Percentiles rank a stretch among this genome's conserved stretches.
Evolutionary conservation across 2,113 vertebrate species (phyloP).

Genomic region (Macroglossus sobrinus): DNA sequence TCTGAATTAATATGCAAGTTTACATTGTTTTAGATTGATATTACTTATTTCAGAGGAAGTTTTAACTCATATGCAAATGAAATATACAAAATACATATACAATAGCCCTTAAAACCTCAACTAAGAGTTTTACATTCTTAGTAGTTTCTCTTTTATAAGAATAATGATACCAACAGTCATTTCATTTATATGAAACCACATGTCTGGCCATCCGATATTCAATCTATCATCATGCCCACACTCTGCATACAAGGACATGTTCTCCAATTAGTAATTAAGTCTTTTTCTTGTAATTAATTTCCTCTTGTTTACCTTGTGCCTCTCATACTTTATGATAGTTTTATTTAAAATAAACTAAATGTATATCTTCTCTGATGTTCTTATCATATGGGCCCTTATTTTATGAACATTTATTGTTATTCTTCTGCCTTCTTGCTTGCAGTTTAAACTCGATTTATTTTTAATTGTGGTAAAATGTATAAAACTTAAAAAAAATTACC

Average conservation of each 20-base stretch:
- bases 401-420: neutral
- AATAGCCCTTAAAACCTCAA: neutral
- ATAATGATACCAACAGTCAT: neutral
- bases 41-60: neutral
- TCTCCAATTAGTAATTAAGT: neutral
- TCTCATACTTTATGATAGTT: neutral
- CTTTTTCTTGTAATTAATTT: neutral
- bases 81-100: neutral
- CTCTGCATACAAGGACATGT: neutral
- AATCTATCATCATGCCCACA: neutral
- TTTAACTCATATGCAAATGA: neutral
- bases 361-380: neutral
- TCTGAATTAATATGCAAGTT: neutral
- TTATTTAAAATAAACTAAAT: slow-evolving; percentile 4
- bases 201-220: neutral
- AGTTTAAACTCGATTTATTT: neutral
- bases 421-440: neutral
- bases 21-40: neutral
- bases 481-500: neutral
- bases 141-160: neutral
- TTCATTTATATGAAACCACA: neutral
- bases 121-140: neutral
- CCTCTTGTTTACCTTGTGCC: neutral
- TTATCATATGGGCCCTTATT: neutral
- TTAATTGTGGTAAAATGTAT: neutral